Base-by-base conservation (phyloP, 2,888 invertebrate genomes). In the Xestia rhomboidea region DNA sequence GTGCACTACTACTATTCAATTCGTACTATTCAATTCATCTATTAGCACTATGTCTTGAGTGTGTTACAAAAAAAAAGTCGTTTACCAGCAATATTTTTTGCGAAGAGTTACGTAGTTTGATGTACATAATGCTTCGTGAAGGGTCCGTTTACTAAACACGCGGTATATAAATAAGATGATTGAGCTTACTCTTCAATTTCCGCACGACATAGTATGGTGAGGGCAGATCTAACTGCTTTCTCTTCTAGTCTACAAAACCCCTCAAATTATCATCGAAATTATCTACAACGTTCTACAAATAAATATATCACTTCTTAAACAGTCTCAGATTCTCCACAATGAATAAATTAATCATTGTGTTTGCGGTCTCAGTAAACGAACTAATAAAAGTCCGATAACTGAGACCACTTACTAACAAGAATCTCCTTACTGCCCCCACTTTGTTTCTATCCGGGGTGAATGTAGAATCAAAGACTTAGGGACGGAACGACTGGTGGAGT, bases 331-430 rank as follows among this genome's bases (percentile, higher is more conserved):
- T 66, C 7, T 30, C 18, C 18, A 49, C 15, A 63, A 24, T 38
- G 24, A 70, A 64, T 30, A 54, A 21, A 73, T 68, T 24, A 38
- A 81, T 67, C 24, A 75, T 64, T n/a, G 30, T 73, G 68, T 81
- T 81, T 73, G 84, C 68, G 6, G 60, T 41, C 68, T 72, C 62
- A 24, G 51, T 27, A 73, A 84, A 71, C 44, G 27, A 8, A 67
- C 62, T 73, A 82, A 84, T 73, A 77, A 41, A 84, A 81, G 78
- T 68, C 63, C 68, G 76, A 84, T 78, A 74, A 60, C 38, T 38
- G 60, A 72, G 24, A 30, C 62, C 81, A 71, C 75, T 84, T 38
- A 11, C 49, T 54, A 41, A 70, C 75, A 66, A 54, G 68, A 76
- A 76, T 77, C 76, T 77, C 8, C 73, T 84, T 81, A 78, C 63